These are phyloP conservation scores for Hylaea fasciaria DNA, from an alignment of 2,888 invertebrate species.

Conservation along the genomic window DNA sequence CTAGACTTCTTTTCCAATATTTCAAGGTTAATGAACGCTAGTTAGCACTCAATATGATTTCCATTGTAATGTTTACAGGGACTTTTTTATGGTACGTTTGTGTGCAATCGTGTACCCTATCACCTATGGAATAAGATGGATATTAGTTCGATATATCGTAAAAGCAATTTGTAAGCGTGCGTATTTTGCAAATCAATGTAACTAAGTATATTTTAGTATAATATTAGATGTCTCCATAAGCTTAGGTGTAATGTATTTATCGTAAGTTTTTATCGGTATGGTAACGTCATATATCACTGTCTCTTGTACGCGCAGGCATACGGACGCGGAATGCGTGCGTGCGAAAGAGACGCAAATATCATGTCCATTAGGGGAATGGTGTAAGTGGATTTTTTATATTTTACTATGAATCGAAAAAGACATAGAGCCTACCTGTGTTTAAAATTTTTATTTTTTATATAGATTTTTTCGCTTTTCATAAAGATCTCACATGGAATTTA, in stretches of 20 bases:
- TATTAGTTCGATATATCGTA: constrained; percentile 47
- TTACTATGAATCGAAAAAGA: constrained; percentile 82
- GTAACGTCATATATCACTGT: constrained; percentile 69
- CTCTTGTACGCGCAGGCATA: constrained; percentile 54
- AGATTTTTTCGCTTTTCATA: constrained; percentile 64
- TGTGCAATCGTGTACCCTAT: constrained; percentile 24
- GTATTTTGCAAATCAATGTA: constrained; percentile 64
- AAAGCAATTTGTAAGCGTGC: constrained; percentile 57
- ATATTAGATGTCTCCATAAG: constrained; percentile 80
- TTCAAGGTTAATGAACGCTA: constrained; percentile 8
- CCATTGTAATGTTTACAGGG: constrained; percentile 8
- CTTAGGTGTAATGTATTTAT: constrained; percentile 71
- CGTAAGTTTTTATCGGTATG: constrained; percentile 81
- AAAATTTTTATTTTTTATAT: constrained; percentile 66
- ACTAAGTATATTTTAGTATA: constrained; percentile 82
- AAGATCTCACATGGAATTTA: constrained; percentile 63
- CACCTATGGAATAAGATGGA: constrained; percentile 18
- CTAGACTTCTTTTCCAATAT: constrained; percentile 18
- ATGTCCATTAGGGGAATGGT: constrained; percentile 82
- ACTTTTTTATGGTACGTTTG: constrained; percentile 17
- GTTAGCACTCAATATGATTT: constrained; percentile 5
- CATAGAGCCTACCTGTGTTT: constrained; percentile 75
- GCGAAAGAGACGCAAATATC: constrained; percentile 60
- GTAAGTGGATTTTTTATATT: constrained; percentile 81
- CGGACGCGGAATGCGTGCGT: constrained; percentile 45